Conservation (phyloP, 2,888 invertebrate species). For the Drosophila helvetica region DNA sequence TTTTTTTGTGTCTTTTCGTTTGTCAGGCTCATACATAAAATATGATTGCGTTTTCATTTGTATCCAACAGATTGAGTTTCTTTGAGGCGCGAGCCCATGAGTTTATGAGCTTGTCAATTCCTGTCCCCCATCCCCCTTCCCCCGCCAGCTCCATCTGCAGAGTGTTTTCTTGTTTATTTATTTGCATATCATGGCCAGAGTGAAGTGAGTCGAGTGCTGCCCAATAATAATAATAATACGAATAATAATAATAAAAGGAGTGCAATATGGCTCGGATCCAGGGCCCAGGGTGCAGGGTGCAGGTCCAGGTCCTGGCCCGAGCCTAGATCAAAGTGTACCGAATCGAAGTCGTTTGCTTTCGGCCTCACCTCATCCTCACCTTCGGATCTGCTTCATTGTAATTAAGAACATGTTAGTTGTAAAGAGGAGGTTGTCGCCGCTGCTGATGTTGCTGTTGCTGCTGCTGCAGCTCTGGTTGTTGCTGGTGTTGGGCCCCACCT, state of each 20-base stretch:
- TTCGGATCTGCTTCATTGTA: conserved; percentile 71
- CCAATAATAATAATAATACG: conserved; percentile 71
- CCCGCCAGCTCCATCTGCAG: background rate
- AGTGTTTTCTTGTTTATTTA: conserved; percentile 67
- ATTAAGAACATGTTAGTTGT: conserved; percentile 77
- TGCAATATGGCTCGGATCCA: conserved; percentile 42
- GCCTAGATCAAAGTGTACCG: conserved; percentile 68
- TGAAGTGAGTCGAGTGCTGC: conserved; percentile 31
- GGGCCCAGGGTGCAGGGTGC: conserved; percentile 35
- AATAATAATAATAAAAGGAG: conserved; percentile 33
- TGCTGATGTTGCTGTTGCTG: conserved; percentile 54
- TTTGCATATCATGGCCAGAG: conserved; percentile 66
- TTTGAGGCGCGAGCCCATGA: conserved; percentile 69
- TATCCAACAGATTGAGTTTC: conserved; percentile 76
- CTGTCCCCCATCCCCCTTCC: background rate
- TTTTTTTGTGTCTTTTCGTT: conserved; percentile 29
- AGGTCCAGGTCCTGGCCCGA: conserved; percentile 16
- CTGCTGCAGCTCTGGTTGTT: conserved; percentile 28
- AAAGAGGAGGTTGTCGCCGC: conserved; percentile 64
- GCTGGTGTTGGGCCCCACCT: conserved; percentile 57
- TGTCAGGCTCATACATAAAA: conserved; percentile 71
- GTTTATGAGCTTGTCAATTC: conserved; percentile 77
- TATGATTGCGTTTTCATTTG: conserved; percentile 78
- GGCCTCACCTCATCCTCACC: conserved; percentile 59
- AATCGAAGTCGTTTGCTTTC: conserved; percentile 60